phyloP scores from a whole-genome alignment of 2,888 invertebrate genomes.

The Pemphredon lugubris region DNA sequence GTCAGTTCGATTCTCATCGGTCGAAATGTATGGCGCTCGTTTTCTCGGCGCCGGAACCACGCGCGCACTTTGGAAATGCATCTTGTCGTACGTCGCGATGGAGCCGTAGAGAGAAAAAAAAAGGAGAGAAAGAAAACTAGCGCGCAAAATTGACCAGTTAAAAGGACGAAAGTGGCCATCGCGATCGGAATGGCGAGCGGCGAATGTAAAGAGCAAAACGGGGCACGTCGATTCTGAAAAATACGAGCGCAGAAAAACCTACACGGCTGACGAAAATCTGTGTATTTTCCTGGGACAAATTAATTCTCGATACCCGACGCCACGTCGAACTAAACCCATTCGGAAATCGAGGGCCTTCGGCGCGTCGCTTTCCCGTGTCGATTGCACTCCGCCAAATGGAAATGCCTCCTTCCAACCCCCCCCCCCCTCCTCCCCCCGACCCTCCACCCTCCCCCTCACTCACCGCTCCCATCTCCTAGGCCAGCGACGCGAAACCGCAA shows the following conservation, averaged over 20 bases:
- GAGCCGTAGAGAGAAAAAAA: neutral
- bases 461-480: constrained; percentile 22
- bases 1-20: no score
- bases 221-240: neutral
- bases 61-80: no score
- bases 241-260: constrained; percentile 13
- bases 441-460: neutral
- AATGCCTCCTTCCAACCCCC: constrained; percentile 32
- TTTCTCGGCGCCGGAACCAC: no score
- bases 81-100: no score
- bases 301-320: constrained; percentile 46
- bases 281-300: constrained; percentile 57
- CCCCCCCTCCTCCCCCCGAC: neutral
- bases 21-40: no score
- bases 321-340: constrained; percentile 45
- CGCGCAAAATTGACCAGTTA: no score
- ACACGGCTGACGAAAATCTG: constrained; percentile 26
- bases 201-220: constrained; percentile 4
- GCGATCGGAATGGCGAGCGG: neutral
- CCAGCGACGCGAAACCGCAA: constrained; percentile 47
- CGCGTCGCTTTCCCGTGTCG: constrained; percentile 52
- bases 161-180: neutral
- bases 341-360: constrained; percentile 53
- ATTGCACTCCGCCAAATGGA: constrained; percentile 58
- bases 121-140: neutral